phyloP scores from a whole-genome alignment of 2,113 vertebrate genomes.

The Uropsilus gracilis region DNA sequence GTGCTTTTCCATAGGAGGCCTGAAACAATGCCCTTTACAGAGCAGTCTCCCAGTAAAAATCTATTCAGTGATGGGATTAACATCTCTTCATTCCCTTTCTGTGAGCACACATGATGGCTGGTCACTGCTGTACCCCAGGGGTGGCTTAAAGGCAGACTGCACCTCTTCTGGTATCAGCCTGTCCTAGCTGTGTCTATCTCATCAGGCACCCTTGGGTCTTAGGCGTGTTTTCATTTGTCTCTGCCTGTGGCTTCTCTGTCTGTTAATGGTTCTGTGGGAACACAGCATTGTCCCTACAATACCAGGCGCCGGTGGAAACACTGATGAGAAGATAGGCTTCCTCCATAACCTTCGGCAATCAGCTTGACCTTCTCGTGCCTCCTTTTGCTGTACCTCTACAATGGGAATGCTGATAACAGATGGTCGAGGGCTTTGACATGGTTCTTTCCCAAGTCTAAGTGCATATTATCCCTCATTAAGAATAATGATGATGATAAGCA shows the following conservation, averaged over 20 bases:
- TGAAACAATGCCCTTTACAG: background rate
- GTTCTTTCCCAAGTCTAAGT: slow-evolving; percentile 45
- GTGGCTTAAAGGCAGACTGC: background rate
- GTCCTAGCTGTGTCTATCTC: background rate
- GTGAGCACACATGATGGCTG: background rate
- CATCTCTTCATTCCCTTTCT: background rate
- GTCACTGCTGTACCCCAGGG: background rate
- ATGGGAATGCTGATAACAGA: slow-evolving; percentile 32
- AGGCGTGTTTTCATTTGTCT: background rate
- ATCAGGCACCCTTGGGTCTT: background rate
- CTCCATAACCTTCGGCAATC: background rate
- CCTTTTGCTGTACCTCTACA: slow-evolving; percentile 44
- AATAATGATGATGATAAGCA: background rate
- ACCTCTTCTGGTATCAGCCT: background rate
- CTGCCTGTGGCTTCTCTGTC: background rate
- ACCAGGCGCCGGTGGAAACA: background rate
- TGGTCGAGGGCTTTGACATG: background rate
- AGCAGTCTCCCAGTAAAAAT: background rate
- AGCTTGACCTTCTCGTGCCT: background rate
- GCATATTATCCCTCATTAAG: slow-evolving; percentile 32
- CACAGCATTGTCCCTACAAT: background rate
- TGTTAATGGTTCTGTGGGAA: background rate
- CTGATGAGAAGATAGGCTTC: background rate
- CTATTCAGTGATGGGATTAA: background rate
- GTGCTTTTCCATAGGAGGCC: background rate